Conservation (phyloP, 2,797 vertebrate genomes). For the Coregonus ussuriensis region DNA sequence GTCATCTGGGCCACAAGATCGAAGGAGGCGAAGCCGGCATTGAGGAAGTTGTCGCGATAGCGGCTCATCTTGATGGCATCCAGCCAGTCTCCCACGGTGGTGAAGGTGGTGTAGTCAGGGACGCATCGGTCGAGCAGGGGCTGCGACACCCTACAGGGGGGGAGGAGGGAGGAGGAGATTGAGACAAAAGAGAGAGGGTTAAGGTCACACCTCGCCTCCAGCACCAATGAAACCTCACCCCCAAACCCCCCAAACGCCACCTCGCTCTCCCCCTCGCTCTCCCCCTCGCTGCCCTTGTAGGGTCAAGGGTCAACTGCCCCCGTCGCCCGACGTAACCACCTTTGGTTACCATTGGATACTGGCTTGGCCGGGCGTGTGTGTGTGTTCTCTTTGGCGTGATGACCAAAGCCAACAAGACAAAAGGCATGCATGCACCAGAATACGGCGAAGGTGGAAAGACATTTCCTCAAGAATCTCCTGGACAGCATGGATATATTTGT, state of each 20-base stretch:
- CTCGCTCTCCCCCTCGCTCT: slow-evolving; percentile 47
- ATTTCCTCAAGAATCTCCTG: slow-evolving; percentile 20
- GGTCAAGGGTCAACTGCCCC: slow-evolving; percentile 16
- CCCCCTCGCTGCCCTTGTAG: slow-evolving; percentile 47
- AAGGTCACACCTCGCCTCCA: slow-evolving; percentile 71
- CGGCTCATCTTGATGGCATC: slow-evolving; percentile 99
- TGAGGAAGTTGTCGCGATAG: slow-evolving; percentile 97
- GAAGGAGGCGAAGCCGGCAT: slow-evolving; percentile 95
- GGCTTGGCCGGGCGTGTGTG: slow-evolving; percentile 57
- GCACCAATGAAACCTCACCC: slow-evolving; percentile 70
- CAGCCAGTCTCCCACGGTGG: slow-evolving; percentile 98
- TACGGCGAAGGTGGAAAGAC: slow-evolving; percentile 26
- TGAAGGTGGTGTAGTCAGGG: slow-evolving; percentile 98
- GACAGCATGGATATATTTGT: slow-evolving; percentile 31
- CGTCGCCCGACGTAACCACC: slow-evolving; percentile 20
- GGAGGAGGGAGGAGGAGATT: slow-evolving; percentile 30
- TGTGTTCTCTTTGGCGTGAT: slow-evolving; percentile 22
- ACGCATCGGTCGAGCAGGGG: slow-evolving; percentile 96
- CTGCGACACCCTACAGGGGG: slow-evolving; percentile 87
- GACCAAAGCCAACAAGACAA: slow-evolving; percentile 13
- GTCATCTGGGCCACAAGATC: slow-evolving; percentile 99
- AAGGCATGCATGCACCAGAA: slow-evolving; percentile 25
- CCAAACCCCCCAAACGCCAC: slow-evolving; percentile 64
- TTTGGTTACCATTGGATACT: slow-evolving; percentile 65
- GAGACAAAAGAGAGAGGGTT: slow-evolving; percentile 63